Percentiles rank a stretch among this genome's conserved stretches.
Conservation (phyloP, 2,888 invertebrate species). For the Yponomeuta evonymella region DNA sequence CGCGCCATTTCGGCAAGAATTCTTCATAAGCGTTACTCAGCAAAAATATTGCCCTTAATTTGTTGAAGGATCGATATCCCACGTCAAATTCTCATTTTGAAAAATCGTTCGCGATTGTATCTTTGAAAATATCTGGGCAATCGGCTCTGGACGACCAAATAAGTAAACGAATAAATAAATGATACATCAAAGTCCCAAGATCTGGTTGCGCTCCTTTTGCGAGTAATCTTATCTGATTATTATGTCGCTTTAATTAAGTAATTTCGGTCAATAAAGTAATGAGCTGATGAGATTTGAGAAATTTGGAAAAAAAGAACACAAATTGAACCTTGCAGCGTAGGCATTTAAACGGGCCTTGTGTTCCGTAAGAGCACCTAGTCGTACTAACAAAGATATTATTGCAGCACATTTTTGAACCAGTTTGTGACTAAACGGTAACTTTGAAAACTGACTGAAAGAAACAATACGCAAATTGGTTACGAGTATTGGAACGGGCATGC, state of each 20-base stretch:
- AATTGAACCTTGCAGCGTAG: too few relatives aligned
- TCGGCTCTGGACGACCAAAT: slow-evolving; percentile 25
- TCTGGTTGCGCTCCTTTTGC: slow-evolving; percentile 50
- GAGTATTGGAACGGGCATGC: too few relatives aligned
- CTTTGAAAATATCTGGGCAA: slow-evolving; percentile 26
- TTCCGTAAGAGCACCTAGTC: too few relatives aligned
- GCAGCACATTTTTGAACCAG: too few relatives aligned
- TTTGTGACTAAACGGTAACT: too few relatives aligned
- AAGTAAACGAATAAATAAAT: slow-evolving; percentile 33
- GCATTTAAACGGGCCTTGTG: too few relatives aligned
- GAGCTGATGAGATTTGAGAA: background rate
- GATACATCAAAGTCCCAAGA: slow-evolving; percentile 65
- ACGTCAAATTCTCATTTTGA: slow-evolving; percentile 43
- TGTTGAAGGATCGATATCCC: slow-evolving; percentile 46
- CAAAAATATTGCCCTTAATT: slow-evolving; percentile 36
- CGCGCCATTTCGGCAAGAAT: too few relatives aligned
- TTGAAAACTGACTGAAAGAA: too few relatives aligned
- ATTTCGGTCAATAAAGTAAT: slow-evolving; percentile 28
- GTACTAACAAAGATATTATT: too few relatives aligned
- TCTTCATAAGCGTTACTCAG: background rate
- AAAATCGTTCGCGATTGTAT: slow-evolving; percentile 54
- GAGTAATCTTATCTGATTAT: slow-evolving; percentile 60
- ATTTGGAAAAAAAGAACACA: background rate
- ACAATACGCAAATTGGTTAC: too few relatives aligned
- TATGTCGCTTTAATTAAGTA: slow-evolving; percentile 49